A percentile compares a stretch with the other conserved stretches of the same genome.
Evolutionary conservation across 1,140 invertebrate species (phyloP).

Genomic region (Eulimnadia texana): DNA sequence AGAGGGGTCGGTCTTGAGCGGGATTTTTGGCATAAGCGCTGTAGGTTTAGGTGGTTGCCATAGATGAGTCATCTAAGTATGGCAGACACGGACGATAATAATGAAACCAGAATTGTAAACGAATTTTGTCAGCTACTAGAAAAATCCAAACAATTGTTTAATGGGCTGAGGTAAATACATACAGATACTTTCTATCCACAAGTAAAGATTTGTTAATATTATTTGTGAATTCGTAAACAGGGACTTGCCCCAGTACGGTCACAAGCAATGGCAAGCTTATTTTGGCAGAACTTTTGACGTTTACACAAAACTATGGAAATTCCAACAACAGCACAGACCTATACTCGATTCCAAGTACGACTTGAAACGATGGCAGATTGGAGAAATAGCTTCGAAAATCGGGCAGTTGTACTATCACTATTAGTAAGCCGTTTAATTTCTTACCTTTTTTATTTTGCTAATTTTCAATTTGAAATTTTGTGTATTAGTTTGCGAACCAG

Average conservation of each 20-base stretch:
- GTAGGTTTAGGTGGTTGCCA: no score
- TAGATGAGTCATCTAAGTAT: background rate
- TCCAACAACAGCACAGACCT: slow-evolving; percentile 85
- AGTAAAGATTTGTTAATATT: slow-evolving; percentile 3
- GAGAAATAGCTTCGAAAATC: slow-evolving; percentile 96
- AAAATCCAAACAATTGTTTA: slow-evolving; percentile 95
- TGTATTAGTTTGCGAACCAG: slow-evolving; percentile 71
- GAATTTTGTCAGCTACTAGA: slow-evolving; percentile 93
- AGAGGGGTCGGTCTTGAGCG: no score
- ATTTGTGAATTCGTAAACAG: no score
- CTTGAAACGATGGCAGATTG: slow-evolving; percentile 94
- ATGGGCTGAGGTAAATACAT: slow-evolving; percentile 62
- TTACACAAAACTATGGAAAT: slow-evolving; percentile 97
- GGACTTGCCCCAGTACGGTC: slow-evolving; percentile 90
- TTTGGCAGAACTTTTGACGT: slow-evolving; percentile 95
- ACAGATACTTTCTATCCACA: background rate
- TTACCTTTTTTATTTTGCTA: no score
- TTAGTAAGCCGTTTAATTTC: slow-evolving; percentile 55
- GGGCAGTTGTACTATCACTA: slow-evolving; percentile 98
- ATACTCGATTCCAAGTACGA: slow-evolving; percentile 88
- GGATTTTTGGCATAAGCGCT: no score
- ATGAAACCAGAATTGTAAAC: slow-evolving; percentile 85
- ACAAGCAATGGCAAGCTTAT: slow-evolving; percentile 96
- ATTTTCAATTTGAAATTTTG: no score
- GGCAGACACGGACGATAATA: slow-evolving; percentile 29